Percentiles rank a stretch among this genome's conserved stretches.
phyloP scores from a whole-genome alignment of 2,797 vertebrate genomes.

The Lemur catta region DNA sequence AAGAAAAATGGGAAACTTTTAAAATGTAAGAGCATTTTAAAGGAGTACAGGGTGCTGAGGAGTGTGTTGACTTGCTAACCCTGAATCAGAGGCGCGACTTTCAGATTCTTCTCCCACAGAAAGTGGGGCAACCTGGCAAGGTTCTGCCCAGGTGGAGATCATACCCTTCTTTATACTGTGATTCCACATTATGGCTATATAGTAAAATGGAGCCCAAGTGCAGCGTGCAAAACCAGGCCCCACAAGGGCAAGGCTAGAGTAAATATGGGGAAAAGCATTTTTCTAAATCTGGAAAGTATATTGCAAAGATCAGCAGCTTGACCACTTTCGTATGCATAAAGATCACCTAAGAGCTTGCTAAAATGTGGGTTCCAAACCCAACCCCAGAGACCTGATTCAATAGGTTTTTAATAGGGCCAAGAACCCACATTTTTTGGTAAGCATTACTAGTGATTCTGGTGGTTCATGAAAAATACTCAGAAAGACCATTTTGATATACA shows the following conservation, averaged over 20 bases:
- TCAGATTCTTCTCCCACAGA: neutral
- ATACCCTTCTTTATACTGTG: neutral
- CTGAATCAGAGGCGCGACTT: neutral
- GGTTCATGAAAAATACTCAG: neutral
- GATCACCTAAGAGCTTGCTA: neutral
- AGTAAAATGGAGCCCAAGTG: neutral
- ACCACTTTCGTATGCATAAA: neutral
- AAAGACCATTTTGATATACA: neutral
- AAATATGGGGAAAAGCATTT: neutral
- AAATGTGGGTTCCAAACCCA: neutral
- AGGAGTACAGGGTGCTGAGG: neutral
- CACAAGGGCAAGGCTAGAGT: neutral
- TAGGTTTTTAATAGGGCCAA: neutral
- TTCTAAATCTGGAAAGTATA: constrained; percentile 7
- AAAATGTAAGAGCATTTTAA: constrained; percentile 62
- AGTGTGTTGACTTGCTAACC: neutral
- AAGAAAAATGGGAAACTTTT: constrained; percentile 72
- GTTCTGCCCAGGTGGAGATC: neutral
- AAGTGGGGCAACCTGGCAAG: neutral
- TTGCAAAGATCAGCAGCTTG: neutral
- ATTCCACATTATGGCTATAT: neutral
- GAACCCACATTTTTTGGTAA: neutral
- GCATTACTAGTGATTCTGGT: neutral
- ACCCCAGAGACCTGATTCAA: neutral
- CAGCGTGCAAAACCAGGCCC: neutral